Evolutionary conservation across 2,113 vertebrate species (phyloP), one percentile per base, ranked within the genome.

Genomic region (Dolichotis patagonum): DNA sequence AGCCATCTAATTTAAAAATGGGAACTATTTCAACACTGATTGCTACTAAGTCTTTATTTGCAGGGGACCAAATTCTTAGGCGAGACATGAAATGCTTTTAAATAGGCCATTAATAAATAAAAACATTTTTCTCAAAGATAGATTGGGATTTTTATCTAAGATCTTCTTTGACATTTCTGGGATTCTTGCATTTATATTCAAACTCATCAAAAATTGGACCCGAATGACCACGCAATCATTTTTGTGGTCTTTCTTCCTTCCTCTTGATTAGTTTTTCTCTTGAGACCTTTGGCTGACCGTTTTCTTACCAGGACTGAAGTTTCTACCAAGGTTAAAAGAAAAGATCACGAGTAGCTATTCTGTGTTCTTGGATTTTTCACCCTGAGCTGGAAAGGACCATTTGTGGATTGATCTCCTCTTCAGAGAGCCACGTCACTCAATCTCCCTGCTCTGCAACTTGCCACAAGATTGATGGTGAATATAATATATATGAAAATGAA

Each of bases 401-500:
- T 71, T 82, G 1, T 38, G 80, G 91, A 87, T 6, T 87, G 90
- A 90, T 94, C 95, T 96, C 75, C 97, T 0, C 52, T 7, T 92
- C 77, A 95, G 96, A 98, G 78, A 30, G 92, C 84, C 83, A 41
- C 83, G 71, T 87, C 95, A 96, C 82, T 87, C 90, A 75, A 28
- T 96, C 96, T 97, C 85, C 92, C 78, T 65, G 65, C 49, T 96
- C 85, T 87, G 56, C 52, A 97, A 91, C 71, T 88, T n/a, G 11
- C 35, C 14, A 87, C 89, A 98, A 97, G 78, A 56, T 83, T 96
- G 95, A 97, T 97, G 80, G 41, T 78, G 93, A 97, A 69, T 88
- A 96, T 38, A 97, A 97, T 90, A 97, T 71, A 90, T 82, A 97
- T 78, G 85, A 98, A 98, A 98, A 98, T 89, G 78, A 97, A 95